Conservation (phyloP, 2,797 vertebrate genomes). For the Petrocephalus sullivani region DNA sequence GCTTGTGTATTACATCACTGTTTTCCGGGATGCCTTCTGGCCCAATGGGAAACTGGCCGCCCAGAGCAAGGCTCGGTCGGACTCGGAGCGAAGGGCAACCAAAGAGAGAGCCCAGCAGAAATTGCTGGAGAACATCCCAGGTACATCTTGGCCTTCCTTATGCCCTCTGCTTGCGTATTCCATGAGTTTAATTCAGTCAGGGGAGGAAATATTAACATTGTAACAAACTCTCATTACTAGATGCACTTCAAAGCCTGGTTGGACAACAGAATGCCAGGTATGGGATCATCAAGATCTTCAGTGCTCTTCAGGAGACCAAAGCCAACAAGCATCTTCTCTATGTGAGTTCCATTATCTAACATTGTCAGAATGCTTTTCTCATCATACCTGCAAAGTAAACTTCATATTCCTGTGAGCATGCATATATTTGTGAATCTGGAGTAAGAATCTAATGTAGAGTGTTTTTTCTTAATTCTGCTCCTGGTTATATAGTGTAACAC, state of each 20-base stretch:
- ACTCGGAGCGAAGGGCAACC: slow-evolving; percentile 75
- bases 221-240: slow-evolving; percentile 50
- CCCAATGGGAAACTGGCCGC: slow-evolving; percentile 83
- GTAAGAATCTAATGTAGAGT: background rate
- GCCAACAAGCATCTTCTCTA: slow-evolving; percentile 98
- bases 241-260: slow-evolving; percentile 90
- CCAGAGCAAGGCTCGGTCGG: slow-evolving; percentile 60
- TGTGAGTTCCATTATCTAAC: slow-evolving; percentile 64
- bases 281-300: slow-evolving; percentile 96
- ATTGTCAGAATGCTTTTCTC: background rate
- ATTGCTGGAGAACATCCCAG: slow-evolving; percentile 96
- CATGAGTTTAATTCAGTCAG: background rate
- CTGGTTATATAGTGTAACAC: background rate
- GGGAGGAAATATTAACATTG: background rate
- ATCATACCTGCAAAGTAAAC: background rate
- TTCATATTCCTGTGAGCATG: background rate
- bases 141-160: slow-evolving; percentile 48
- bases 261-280: slow-evolving; percentile 95
- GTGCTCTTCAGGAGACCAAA: slow-evolving; percentile 84
- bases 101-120: slow-evolving; percentile 93
- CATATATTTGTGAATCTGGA: background rate
- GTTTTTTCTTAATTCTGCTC: background rate
- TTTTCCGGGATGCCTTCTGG: slow-evolving; percentile 93
- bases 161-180: background rate
- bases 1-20: slow-evolving; percentile 86